Conservation (phyloP, 1,140 invertebrate species). For the Piezodorus guildinii region DNA sequence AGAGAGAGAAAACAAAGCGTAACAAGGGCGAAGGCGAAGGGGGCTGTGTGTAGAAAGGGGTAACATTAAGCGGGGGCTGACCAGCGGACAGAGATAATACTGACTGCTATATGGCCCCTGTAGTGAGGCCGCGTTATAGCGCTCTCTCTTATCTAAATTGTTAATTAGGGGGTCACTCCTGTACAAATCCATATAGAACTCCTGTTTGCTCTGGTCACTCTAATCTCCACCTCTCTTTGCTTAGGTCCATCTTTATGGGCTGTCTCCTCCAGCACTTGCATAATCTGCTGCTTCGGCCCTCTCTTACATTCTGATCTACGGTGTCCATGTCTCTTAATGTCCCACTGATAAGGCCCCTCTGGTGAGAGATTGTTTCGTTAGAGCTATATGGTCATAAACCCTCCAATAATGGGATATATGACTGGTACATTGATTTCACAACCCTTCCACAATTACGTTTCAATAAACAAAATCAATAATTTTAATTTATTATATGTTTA, state of each 20-base stretch:
- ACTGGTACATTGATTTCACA: too few relatives aligned
- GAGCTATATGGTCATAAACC: too few relatives aligned
- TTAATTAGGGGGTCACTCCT: conserved; percentile 2
- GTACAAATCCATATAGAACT: conserved; percentile 6
- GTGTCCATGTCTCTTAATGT: neutral
- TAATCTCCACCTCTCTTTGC: conserved; percentile 2
- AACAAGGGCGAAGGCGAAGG: neutral
- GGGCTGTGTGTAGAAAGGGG: neutral
- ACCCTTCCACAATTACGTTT: too few relatives aligned
- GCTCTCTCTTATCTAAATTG: neutral
- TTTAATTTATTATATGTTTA: too few relatives aligned
- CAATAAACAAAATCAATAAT: too few relatives aligned
- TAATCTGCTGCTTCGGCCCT: neutral
- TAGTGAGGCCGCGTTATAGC: too few relatives aligned
- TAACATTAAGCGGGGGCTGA: neutral
- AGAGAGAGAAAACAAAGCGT: neutral
- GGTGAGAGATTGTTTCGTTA: too few relatives aligned
- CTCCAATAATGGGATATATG: too few relatives aligned
- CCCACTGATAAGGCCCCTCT: too few relatives aligned
- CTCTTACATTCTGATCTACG: neutral
- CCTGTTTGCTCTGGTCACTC: neutral
- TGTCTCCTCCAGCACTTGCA: neutral
- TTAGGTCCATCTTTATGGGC: conserved; percentile 3
- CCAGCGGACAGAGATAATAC: neutral
- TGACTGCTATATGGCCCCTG: neutral